A percentile compares a stretch with the other conserved stretches of the same genome.
These are phyloP conservation scores for Hylaeus anthracinus DNA, from an alignment of 1,140 invertebrate species.

Conservation along the genomic window DNA sequence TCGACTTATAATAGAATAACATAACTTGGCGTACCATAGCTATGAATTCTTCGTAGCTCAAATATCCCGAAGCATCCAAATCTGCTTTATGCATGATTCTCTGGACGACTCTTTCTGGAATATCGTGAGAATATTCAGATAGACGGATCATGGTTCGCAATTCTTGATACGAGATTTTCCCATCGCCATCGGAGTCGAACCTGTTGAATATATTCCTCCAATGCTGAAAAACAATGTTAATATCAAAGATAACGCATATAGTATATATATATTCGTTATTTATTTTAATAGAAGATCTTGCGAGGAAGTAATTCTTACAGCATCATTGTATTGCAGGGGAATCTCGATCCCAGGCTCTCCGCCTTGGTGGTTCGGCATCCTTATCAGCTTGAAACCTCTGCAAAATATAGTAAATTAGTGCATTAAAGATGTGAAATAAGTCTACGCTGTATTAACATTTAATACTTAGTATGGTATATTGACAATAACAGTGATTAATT, in stretches of 20 bases:
- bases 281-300: neutral
- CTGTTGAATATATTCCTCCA: conserved; percentile 82
- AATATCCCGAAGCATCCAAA: conserved; percentile 86
- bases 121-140: conserved; percentile 84
- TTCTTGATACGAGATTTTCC: conserved; percentile 86
- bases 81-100: conserved; percentile 88
- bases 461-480: neutral
- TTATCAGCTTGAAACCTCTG: conserved; percentile 76
- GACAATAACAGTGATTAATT: no score
- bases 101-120: conserved; percentile 87
- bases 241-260: neutral
- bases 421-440: neutral
- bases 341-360: conserved; percentile 74
- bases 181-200: conserved; percentile 89
- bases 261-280: no score
- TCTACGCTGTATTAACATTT: neutral
- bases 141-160: conserved; percentile 85
- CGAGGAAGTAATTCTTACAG: conserved; percentile 64
- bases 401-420: conserved; percentile 25
- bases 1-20: neutral
- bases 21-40: conserved; percentile 83
- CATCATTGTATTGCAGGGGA: conserved; percentile 76
- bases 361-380: conserved; percentile 73
- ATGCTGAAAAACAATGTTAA: conserved; percentile 68
- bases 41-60: conserved; percentile 91